A percentile compares a stretch with the other conserved stretches of the same genome.
These are phyloP conservation scores for Cotesia typhae DNA, from an alignment of 1,140 invertebrate species.

Conservation along the genomic window DNA sequence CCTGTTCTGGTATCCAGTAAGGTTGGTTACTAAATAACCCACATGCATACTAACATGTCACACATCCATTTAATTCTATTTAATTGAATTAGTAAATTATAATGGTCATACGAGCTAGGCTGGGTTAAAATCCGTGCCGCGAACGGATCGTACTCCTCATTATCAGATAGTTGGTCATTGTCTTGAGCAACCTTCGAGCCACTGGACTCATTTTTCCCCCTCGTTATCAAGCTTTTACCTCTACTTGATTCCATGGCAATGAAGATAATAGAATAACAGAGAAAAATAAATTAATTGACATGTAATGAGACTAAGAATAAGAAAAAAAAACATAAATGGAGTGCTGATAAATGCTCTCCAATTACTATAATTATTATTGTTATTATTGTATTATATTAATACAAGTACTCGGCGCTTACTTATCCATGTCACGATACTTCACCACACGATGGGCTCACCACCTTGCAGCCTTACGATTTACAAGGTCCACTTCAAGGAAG, in stretches of 20 bases:
- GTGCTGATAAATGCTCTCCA: no score
- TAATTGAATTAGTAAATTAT: conserved; percentile 4
- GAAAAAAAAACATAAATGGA: no score
- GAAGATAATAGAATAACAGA: no score
- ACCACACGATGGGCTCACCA: neutral
- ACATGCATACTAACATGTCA: neutral
- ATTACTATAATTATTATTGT: no score
- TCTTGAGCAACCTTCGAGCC: conserved; percentile 2
- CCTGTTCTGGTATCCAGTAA: no score
- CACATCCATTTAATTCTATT: neutral
- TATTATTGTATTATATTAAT: no score
- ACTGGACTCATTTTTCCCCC: neutral
- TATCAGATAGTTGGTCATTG: conserved; percentile 1
- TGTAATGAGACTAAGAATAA: no score
- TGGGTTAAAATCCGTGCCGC: conserved; percentile 39
- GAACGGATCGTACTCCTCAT: conserved; percentile 47
- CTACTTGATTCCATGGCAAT: no score
- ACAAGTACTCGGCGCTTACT: neutral
- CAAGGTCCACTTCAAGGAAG: conserved; percentile 18
- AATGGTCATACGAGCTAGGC: conserved; percentile 44
- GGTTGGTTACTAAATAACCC: no score
- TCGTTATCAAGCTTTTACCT: neutral
- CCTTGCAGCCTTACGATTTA: neutral
- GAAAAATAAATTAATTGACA: no score
- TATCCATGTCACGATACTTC: conserved; percentile 10